Base-by-base conservation (phyloP, 2,888 invertebrate genomes). In the Homarus gammarus region DNA sequence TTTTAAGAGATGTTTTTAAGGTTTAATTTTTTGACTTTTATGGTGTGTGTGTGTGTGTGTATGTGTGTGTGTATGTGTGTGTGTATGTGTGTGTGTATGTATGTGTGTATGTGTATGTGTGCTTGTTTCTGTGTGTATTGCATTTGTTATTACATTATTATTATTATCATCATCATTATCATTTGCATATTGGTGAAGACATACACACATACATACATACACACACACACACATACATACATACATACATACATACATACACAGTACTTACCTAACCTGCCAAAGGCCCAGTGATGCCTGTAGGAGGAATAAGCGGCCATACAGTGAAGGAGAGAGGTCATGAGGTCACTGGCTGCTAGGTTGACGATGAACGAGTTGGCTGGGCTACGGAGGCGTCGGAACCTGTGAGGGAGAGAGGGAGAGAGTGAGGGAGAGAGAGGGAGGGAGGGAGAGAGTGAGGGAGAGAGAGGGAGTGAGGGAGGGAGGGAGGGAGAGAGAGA, bases 261-360 rank as follows among this genome's bases (percentile, higher is more conserved):
- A 44, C 22, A 44, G 40, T 27, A 40, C 70, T 70, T 12, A 94
- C 94, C 94, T 84, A 93, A 84, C 92, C 93, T 93, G 33, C 94
- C 94, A 91, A 94, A 95, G 33, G 93, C 93, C 95, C 95, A 95
- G 31, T 93, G 93, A 68, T 93, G 93, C 56, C 92, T 92, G 92
- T 93, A 94, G 2, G 93, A 93, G 3, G 93, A 93, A 18, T 93
- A 92, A 1, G 93, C 93, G 0, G 93, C 93, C 93, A 94, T 93
- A 61, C 93, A 92, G 92, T 94, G 94, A n/a, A 93, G 92, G 1
- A 93, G 79, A 0, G 93, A 93, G 18, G 93, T 93, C 44, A 92
- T 91, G 22, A 94, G 92, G 92, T 94, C 94, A 31, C 93, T 93
- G 12, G 93, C 91, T 0, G 94, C 93, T 89, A 94, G 92, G 92